Evolutionary conservation across 1,140 invertebrate genomes (phyloP), one percentile per base, ranked within the genome.

Genomic region (Mamestra configurata): DNA sequence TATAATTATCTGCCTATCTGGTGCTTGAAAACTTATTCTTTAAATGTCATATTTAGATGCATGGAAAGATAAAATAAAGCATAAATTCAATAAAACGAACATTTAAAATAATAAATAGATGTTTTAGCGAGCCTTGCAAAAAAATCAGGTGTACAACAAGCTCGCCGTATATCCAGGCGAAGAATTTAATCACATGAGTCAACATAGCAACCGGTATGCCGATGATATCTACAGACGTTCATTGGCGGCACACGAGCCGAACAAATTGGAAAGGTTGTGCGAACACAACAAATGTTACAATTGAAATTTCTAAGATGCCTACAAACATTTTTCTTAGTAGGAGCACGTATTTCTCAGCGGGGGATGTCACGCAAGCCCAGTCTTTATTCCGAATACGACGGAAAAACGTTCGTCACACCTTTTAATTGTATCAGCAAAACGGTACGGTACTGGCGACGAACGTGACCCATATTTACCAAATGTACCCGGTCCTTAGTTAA

Each of bases 231-330:
- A 83, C 84, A 79, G 84, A 84, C 82, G 81, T 87, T 90, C 90
- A 90, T 90, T 92, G 86, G 88, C 90, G 83, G 86, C 86, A 87
- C 86, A 89, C 82, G 79, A 85, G 81, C 82, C 86, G 90, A 90
- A 92, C 90, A 92, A 94, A 93, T 93, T 93, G 90, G 84, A 89
- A 86, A 86, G 86, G 46, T 83, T 79, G 87, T 87, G 88, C 90
- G 88, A 90, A 91, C 79, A 83, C 84, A 91, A 88, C 88, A 90
- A 91, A 92, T 85, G 86, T 90, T 91, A 92, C 92, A 93, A 94
- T 93, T 93, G 92, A 93, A 92, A 93, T 94, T 93, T 92, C 88
- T 88, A 88, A 92, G 91, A 94, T 93, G 89, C 93, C 88, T 88
- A 85, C 82, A 84, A 80, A 91, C 92, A 93, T 92, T 93, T 92